These are phyloP conservation scores for Epistrophella euchroma DNA, from an alignment of 2,888 invertebrate genomes.

Conservation along the genomic window DNA sequence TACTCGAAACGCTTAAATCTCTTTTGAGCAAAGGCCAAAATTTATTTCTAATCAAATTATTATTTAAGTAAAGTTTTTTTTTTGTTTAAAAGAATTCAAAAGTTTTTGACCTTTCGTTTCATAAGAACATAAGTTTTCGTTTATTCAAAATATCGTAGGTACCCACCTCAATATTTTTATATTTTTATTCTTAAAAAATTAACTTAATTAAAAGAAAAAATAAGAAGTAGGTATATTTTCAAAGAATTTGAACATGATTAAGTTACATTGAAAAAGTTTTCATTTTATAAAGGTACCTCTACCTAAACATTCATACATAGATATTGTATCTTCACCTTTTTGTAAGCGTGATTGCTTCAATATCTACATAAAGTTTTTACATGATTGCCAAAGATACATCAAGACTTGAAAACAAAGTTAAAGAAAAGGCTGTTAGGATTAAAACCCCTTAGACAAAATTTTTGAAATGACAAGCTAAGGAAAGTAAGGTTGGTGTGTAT, in stretches of 20 bases:
- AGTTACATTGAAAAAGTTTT: constrained; percentile 23
- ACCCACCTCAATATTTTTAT: background rate
- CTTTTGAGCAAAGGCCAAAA: too few species aligned
- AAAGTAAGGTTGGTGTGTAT: too few species aligned
- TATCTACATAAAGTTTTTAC: background rate
- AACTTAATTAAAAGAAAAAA: background rate
- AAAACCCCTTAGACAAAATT: background rate
- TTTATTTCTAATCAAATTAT: background rate
- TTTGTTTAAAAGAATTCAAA: background rate
- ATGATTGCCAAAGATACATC: constrained; percentile 1
- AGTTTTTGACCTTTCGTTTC: background rate
- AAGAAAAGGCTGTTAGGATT: constrained; percentile 2
- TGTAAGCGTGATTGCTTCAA: background rate
- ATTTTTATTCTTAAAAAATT: background rate
- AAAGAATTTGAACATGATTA: constrained; percentile 1
- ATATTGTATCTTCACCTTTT: background rate
- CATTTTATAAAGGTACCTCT: background rate
- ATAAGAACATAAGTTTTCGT: background rate
- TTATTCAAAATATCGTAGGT: background rate
- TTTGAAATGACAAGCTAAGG: background rate
- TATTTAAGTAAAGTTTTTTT: background rate
- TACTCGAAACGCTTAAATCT: too few species aligned
- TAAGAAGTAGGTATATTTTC: background rate
- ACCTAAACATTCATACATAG: too few species aligned
- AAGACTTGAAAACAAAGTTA: constrained; percentile 36